Base-by-base conservation (phyloP, 2,888 invertebrate genomes). In the Monopis laevigella region DNA sequence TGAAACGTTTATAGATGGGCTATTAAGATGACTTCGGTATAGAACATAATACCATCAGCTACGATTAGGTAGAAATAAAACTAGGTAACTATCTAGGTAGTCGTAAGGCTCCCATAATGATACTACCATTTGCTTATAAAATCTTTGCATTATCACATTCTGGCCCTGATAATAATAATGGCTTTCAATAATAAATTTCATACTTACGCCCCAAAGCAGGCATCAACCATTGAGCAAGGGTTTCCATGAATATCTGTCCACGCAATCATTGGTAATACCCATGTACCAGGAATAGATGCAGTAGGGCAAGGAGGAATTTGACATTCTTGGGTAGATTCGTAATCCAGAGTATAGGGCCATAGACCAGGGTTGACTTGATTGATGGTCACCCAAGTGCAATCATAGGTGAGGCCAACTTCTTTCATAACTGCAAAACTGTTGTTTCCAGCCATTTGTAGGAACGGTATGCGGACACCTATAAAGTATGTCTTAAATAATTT, bases 271-370 rank as follows among this genome's bases (percentile, higher is more conserved):
- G 90, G 90, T 1, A 84, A 54, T 1, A 86, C 84, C 89, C 89
- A 90, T 27, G 84, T 59, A 0, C 86, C 86, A 8, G 84, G 82
- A 51, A 82, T 72, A 0, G 84, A 66, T 1, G 82, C 78, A 1
- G 60, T 66, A 1, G 88, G 87, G 53, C 88, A 88, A 0, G 78
- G 75, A 0, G 65, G 71, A 10, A 83, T 69, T 5, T 62, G 51
- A 43, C 88, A 88, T 43, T 84, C 82, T 56, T 87, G 84, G 11
- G 47, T 73, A 0, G 82, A 78, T 1, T 58, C 55, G 48, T 83
- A 86, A 53, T 90, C 85, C 41, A 88, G 57, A 1, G 88, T 88
- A 58, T 89, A 90, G 0, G 90, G 90, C 84, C 86, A 89, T 1
- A 86, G 56, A 12, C 81, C 82, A 17, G 80, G 78, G 41, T 69